Evolutionary conservation across 2,113 vertebrate species (phyloP), one percentile per base, ranked within the genome.

Genomic region (Neofelis nebulosa): DNA sequence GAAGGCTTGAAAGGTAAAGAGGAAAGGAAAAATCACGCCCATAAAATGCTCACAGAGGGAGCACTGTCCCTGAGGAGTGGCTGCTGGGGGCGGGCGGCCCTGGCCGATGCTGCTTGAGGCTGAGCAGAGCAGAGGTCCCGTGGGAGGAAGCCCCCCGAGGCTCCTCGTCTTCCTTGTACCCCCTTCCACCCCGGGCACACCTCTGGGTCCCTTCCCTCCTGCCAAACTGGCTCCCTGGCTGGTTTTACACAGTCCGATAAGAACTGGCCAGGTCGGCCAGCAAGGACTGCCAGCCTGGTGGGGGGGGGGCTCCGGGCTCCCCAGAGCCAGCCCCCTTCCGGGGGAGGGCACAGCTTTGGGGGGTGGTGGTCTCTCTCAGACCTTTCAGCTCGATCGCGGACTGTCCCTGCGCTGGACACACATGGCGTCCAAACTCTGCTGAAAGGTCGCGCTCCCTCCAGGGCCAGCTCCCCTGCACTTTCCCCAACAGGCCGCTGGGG

Each of bases 1-100:
- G 79, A 29, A 63, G 63, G 65, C 27, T 55, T 33, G 33, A 89
- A 71, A 7, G 45, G 41, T 5, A 33, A 63, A 16, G 29, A 29
- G 36, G n/a, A 13, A 69, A 82, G 4, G 38, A 14, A 52, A 76
- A 83, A 23, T 8, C 18, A 83, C 12, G 57, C 82, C 29, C 57
- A 11, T 19, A 15, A 89, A 50, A 27, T 4, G 84, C 19, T 68
- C 95, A 84, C 73, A 96, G 91, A 91, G 63, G 68, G 33, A 57
- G 29, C 66, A 36, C 2, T 91, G 85, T 93, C n/a, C 52, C 69
- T 16, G 18, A 55, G 23, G 63, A 14, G 41, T 2, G 25, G 52
- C 29, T 19, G 27, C 23, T 1, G 1, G 5, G 10, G 74, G 55
- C 1, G 15, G 33, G 8, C 1, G 2, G 61, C 15, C 21, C 50